Evolutionary conservation across 2,797 vertebrate genomes (phyloP), one percentile per base, ranked within the genome.

Genomic region (Alosa sapidissima): DNA sequence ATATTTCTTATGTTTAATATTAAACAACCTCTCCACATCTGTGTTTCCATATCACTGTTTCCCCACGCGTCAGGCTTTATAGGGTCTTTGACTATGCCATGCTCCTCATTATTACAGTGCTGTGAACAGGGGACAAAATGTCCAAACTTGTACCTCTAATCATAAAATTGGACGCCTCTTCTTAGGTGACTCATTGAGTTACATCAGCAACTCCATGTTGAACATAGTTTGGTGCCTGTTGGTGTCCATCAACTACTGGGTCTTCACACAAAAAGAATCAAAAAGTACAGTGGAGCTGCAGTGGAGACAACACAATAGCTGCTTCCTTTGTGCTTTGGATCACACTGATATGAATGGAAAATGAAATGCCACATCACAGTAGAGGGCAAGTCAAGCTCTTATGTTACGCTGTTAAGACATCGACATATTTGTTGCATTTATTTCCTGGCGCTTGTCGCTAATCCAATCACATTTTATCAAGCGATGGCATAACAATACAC

Each of bases 401-500:
- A 21, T 8, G 41, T 10, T 75, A 41, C 33, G 33, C 14, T 75
- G 68, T 78, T 47, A 78, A 78, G 41, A 78, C 41, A 41, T 78
- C 6, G 14, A 21, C 72, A 47, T 19, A 78, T 78, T 78, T 78
- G 14, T 1, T 51, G 72, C 47, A 33, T 54, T 68, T 78, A 51
- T 65, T 49, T 60, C 5, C 81, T 21, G 41, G 81, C 60, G 11
- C 60, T 75, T 21, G 81, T 82, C 82, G 28, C 68, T 88, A 86
- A 85, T 86, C 84, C 83, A 83, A 52, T 81, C 62, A 83, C 21
- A 49, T 83, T 58, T 75, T 65, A 87, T 84, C 55, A 81, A 87
- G 83, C 21, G 7, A 2, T 36, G 36, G 86, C 82, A 83, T 88
- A 85, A 72, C 83, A 49, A 2, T 52, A 68, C 82, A 82, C 81